Percentiles rank a stretch among this genome's conserved stretches.
phyloP scores from a whole-genome alignment of 2,888 invertebrate genomes.

The Dryobotodes eremita region DNA sequence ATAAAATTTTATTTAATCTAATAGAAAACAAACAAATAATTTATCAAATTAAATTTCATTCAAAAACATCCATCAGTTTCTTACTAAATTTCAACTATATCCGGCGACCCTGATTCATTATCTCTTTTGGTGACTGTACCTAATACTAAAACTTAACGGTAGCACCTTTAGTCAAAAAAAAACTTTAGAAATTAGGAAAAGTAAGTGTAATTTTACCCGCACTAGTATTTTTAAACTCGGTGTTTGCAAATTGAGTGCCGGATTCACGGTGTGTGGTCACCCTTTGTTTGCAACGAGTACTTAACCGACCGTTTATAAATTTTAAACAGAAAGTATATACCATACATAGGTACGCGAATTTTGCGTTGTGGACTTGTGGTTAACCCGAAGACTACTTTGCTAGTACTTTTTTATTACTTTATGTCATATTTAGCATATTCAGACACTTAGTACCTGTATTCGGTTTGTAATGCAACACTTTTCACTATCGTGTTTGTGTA shows the following conservation, averaged over 20 bases:
- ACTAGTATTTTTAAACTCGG: conserved; percentile 48
- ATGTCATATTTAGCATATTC: too few species aligned
- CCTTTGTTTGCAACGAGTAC: conserved; percentile 59
- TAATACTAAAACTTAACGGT: not conserved
- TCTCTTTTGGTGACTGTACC: too few species aligned
- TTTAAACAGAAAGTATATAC: conserved; percentile 43
- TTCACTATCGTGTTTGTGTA: too few species aligned
- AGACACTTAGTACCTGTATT: too few species aligned
- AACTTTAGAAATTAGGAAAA: conserved; percentile 26
- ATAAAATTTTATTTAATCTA: too few species aligned
- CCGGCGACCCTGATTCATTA: too few species aligned
- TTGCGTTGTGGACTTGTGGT: not conserved
- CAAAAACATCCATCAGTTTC: too few species aligned
- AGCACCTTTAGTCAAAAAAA: conserved; percentile 1
- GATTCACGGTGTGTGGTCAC: conserved; percentile 66
- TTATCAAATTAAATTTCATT: too few species aligned
- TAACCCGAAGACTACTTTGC: not conserved
- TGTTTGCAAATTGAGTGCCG: conserved; percentile 49
- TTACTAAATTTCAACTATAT: too few species aligned
- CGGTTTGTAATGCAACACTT: too few species aligned
- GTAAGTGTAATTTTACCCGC: conserved; percentile 29
- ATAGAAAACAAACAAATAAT: too few species aligned
- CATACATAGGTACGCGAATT: conserved; percentile 1
- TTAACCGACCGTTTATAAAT: conserved; percentile 62
- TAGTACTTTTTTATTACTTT: too few species aligned